Evolutionary conservation across 2,888 invertebrate species (phyloP).

Genomic region (Caenorhabditis sinica): DNA sequence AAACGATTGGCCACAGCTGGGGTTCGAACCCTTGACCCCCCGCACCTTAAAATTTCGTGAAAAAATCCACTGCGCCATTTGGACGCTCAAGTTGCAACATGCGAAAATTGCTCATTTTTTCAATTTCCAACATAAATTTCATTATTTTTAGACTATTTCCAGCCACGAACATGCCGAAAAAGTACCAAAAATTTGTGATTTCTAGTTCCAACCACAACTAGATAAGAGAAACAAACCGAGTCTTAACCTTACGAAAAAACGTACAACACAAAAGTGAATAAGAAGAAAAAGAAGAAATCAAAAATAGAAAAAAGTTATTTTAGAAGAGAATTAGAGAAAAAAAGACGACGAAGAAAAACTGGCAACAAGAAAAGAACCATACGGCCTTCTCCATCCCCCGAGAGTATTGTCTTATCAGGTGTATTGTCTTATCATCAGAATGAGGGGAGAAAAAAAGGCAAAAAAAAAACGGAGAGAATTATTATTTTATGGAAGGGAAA

Average conservation of each 20-base stretch:
- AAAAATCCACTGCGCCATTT: constrained; percentile 25
- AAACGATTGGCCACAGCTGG: too few relatives aligned
- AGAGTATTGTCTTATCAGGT: constrained; percentile 3
- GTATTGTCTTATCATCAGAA: neutral
- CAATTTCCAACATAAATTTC: neutral
- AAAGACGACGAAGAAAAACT: constrained; percentile 4
- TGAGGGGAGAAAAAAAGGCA: neutral
- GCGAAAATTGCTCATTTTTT: neutral
- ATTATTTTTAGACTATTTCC: neutral
- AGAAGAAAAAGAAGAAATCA: neutral
- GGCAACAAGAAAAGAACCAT: neutral
- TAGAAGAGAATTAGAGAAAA: constrained; percentile 31
- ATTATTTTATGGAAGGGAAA: neutral
- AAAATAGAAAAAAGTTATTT: constrained; percentile 9
- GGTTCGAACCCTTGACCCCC: too few relatives aligned
- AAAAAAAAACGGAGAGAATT: neutral
- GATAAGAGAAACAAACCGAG: neutral
- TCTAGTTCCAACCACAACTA: too few relatives aligned
- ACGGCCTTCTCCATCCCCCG: too few relatives aligned
- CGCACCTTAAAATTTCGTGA: neutral
- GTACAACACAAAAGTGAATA: neutral
- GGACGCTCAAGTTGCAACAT: neutral
- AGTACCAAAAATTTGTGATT: too few relatives aligned
- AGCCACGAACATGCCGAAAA: too few relatives aligned
- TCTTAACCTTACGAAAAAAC: neutral